Evolutionary conservation across 2,113 vertebrate genomes (phyloP).

Genomic region (Paracanthobrama guichenoti): DNA sequence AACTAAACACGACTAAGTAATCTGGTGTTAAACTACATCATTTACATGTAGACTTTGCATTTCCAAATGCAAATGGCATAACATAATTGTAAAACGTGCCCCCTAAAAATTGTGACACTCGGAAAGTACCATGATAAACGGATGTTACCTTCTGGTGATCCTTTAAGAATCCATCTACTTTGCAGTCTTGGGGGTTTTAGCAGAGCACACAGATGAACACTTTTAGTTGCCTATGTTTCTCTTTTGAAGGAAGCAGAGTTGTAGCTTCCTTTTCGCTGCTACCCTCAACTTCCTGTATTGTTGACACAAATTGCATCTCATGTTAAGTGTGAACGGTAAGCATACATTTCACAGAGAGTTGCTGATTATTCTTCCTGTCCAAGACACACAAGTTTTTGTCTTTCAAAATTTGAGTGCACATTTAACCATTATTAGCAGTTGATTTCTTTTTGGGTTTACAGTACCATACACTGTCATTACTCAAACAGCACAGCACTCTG

Average conservation of each 20-base stretch:
- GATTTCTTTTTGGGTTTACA: background rate
- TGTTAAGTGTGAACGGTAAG: conserved; percentile 35
- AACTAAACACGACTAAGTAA: background rate
- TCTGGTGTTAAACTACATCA: background rate
- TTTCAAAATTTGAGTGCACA: background rate
- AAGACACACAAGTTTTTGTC: background rate
- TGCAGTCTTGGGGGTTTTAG: background rate
- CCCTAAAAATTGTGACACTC: background rate
- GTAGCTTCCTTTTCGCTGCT: conserved; percentile 48
- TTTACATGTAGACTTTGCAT: background rate
- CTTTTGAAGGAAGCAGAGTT: background rate
- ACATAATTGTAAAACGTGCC: background rate
- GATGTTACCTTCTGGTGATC: conserved; percentile 24
- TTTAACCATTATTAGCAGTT: background rate
- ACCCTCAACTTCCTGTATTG: conserved; percentile 56
- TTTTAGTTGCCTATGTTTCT: background rate
- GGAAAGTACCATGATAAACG: conserved; percentile 9
- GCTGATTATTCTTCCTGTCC: conserved; percentile 15
- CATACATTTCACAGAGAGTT: background rate
- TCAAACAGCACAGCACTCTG: background rate
- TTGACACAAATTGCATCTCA: conserved; percentile 39
- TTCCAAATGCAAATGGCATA: background rate
- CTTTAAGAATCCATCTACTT: conserved; percentile 5
- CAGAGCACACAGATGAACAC: background rate
- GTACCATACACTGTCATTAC: background rate